Evolutionary conservation across 2,113 vertebrate species (phyloP), one percentile per base, ranked within the genome.

Genomic region (Zingel zingel): DNA sequence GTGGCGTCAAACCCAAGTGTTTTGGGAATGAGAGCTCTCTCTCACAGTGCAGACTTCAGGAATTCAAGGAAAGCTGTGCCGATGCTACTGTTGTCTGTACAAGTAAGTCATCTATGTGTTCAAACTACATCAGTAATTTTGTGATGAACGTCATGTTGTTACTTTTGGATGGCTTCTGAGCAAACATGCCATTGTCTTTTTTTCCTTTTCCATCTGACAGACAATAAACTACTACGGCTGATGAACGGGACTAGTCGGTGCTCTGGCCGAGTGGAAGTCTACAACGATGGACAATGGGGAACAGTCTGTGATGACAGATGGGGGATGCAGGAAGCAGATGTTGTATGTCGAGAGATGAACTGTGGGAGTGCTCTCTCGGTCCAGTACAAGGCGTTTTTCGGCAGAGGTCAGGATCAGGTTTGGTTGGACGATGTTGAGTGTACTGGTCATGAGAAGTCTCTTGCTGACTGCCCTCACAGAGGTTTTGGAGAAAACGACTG

Each of bases 261-360:
- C 71, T 84, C 84, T 3, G 93, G 93, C 4, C 84, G 93, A 65
- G 91, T 94, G 51, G 93, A 94, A 65, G 3, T 94, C 57, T 81
- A 68, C 43, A 23, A 94, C 48, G 33, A 79, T 0, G 88, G 66
- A 57, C 71, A 89, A 50, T 94, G 93, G 93, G 93, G 93, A 54
- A 91, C 91, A 4, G 39, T 93, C 48, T 94, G 93, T 45, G 93
- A 94, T 68, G 93, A 94, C 81, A 79, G 63, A 59, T 94, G 93
- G 93, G 92, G 89, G 33, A 79, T 94, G 23, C 83, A 69, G 27
- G 91, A 93, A 72, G 93, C 85, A 19, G 7, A 18, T 8, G 93
- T 94, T 0, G 47, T 48, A 0, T 94, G 93, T 56, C 79, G 74
- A 18, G 80, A 91, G 77, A 65, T 93, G 89, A 81, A 88, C 62